A percentile compares a stretch with the other conserved stretches of the same genome.
Evolutionary conservation across 2,888 invertebrate genomes (phyloP).

Genomic region (Zaprionus obscuricornis): DNA sequence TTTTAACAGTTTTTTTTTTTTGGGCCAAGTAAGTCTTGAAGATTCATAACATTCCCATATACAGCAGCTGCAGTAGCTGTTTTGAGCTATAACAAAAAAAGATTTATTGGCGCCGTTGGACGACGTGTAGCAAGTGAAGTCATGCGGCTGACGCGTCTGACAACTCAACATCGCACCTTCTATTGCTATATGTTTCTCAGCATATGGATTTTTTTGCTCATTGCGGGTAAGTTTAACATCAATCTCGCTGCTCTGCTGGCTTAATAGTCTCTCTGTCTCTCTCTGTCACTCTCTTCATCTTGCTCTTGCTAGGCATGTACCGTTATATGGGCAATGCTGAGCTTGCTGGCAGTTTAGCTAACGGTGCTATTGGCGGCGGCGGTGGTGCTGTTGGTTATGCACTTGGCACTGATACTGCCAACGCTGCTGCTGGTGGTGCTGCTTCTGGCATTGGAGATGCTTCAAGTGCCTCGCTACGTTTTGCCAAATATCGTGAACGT

Average conservation of each 20-base stretch:
- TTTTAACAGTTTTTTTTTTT: no score
- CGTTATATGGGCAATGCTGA: conserved; percentile 88
- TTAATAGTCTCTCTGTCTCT: no score
- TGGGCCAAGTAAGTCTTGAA: no score
- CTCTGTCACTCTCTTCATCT: conserved; percentile 65
- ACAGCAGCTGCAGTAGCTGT: no score
- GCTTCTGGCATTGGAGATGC: conserved; percentile 26
- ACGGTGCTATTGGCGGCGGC: no score
- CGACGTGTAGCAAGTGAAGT: no score
- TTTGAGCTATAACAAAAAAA: no score
- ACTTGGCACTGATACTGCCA: conserved; percentile 36
- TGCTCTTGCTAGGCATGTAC: conserved; percentile 87
- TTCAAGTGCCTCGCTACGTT: conserved; percentile 52
- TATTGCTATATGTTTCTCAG: conserved; percentile 92
- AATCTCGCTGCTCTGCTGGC: neutral
- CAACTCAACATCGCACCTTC: conserved; percentile 89
- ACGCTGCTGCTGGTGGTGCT: conserved; percentile 17
- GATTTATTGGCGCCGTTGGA: no score
- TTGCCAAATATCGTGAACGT: conserved; percentile 86
- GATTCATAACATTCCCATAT: no score
- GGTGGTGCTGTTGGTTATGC: conserved; percentile 35
- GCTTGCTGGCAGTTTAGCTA: conserved; percentile 45
- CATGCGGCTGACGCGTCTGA: conserved; percentile 86
- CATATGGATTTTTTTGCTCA: conserved; percentile 91
- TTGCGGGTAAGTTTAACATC: conserved; percentile 86